Percentiles rank a stretch among this genome's conserved stretches.
Evolutionary conservation across 2,113 vertebrate species (phyloP).

Genomic region (Isichthys henryi): DNA sequence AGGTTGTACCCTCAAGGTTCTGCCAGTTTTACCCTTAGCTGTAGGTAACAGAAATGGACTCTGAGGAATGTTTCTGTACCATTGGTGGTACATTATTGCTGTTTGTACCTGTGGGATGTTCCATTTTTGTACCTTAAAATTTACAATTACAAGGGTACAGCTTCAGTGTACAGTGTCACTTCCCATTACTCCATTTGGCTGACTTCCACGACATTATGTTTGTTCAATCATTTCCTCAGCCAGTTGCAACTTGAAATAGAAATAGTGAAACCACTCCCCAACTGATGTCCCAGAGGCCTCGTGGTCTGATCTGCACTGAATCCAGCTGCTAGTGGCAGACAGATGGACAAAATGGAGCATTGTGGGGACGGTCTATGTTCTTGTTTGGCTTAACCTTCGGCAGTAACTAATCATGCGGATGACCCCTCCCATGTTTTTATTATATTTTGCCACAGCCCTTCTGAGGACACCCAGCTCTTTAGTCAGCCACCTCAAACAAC

Average conservation of each 20-base stretch:
- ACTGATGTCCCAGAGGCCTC: not conserved
- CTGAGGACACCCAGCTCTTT: not conserved
- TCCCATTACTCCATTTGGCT: not conserved
- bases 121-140: no score
- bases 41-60: no score
- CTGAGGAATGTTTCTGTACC: no score
- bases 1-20: no score
- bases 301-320: not conserved
- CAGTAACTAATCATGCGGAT: not conserved
- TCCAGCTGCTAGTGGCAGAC: not conserved
- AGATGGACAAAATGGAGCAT: not conserved
- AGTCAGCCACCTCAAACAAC: not conserved
- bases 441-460: not conserved
- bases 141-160: no score
- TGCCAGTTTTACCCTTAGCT: no score
- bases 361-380: not conserved
- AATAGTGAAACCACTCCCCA: not conserved
- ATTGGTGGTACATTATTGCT: no score
- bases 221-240: not conserved
- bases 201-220: not conserved
- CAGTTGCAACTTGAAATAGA: not conserved
- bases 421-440: not conserved
- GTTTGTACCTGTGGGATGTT: no score
- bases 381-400: not conserved
- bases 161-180: not conserved